Base-by-base conservation (phyloP, 2,888 invertebrate genomes). In the Abscondita cerata region DNA sequence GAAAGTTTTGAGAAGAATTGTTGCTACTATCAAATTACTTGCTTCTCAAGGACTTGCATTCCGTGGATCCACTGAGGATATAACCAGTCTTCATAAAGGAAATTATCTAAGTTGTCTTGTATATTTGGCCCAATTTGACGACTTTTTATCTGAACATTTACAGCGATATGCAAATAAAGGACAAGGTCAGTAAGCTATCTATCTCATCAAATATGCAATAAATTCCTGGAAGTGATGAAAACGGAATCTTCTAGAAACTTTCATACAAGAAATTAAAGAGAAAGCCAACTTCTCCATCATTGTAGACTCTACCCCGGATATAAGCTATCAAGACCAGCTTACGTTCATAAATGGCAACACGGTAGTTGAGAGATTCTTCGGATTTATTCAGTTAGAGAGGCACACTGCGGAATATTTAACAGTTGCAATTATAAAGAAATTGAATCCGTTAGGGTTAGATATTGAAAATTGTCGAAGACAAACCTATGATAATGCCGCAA, bases 211-310 rank as follows among this genome's bases (percentile, higher is more conserved):
- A 9, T 36, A 6, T 36, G 36, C 36, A 36, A 36, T 36, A 12
- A 36, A 36, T n/a, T 36, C 36, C 12, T 36, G 36, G 36, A 36
- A 36, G 36, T 36, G 36, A 36, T 36, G 36, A 36, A 36, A 36
- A 9, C 36, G 11, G 11, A 36, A 36, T 12, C n/a, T 36, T 36
- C 5, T 36, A 36, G 12, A 36, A 11, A 36, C 4, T 36, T 36
- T 36, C 11, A 36, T 36, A 5, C 36, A 5, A 36, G 36, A 36
- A 36, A 36, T 2, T 36, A 36, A 36, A 9, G 11, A 36, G 11
- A 11, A 4, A 2, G 11, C 2, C 4, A 6, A 36, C 36, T 36
- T 36, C 36, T 36, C 36, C 11, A 36, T 36, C 4, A 36, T 36
- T 36, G 12, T 36, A 36, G 36, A 36, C 36, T 36, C 36, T 36